phyloP scores from a whole-genome alignment of 2,888 invertebrate species.

The Argyresthia albistria region DNA sequence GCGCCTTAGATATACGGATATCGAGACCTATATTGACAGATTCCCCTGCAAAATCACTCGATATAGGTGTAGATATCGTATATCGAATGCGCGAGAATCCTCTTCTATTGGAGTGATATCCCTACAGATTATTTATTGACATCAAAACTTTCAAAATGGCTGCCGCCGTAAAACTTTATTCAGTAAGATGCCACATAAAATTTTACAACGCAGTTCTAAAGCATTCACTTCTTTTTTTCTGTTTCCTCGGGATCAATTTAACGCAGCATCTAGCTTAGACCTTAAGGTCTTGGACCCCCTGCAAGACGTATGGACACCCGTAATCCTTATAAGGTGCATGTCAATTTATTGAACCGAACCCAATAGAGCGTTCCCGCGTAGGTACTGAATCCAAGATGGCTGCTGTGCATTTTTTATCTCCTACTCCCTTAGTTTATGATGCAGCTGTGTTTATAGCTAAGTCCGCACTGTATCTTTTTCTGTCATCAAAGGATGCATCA shows the following conservation, averaged over 20 bases:
- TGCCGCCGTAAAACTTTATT: constrained; percentile 1
- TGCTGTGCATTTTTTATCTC: constrained; percentile 7
- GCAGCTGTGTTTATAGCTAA: too few relatives aligned
- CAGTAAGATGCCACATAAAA: constrained; percentile 3
- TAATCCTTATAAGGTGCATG: constrained; percentile 51
- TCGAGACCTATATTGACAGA: too few relatives aligned
- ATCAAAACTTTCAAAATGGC: constrained; percentile 1
- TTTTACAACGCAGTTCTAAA: constrained; percentile 1
- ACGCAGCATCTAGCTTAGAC: not conserved
- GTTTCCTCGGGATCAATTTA: not conserved
- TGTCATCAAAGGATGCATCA: too few relatives aligned
- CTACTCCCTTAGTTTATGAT: too few relatives aligned
- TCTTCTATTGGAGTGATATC: too few relatives aligned
- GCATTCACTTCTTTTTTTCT: not conserved
- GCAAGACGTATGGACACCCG: constrained; percentile 39
- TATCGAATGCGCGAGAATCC: too few relatives aligned
- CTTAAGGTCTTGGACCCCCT: constrained; percentile 35
- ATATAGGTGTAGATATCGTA: too few relatives aligned
- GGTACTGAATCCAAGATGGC: constrained; percentile 45
- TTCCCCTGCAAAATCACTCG: too few relatives aligned
- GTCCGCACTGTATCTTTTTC: too few relatives aligned
- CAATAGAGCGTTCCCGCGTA: constrained; percentile 40
- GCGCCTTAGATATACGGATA: too few relatives aligned
- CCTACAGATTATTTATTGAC: not conserved
- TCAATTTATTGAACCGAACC: constrained; percentile 61